Base-by-base conservation (phyloP, 2,797 vertebrate species). In the Tachyglossus aculeatus region DNA sequence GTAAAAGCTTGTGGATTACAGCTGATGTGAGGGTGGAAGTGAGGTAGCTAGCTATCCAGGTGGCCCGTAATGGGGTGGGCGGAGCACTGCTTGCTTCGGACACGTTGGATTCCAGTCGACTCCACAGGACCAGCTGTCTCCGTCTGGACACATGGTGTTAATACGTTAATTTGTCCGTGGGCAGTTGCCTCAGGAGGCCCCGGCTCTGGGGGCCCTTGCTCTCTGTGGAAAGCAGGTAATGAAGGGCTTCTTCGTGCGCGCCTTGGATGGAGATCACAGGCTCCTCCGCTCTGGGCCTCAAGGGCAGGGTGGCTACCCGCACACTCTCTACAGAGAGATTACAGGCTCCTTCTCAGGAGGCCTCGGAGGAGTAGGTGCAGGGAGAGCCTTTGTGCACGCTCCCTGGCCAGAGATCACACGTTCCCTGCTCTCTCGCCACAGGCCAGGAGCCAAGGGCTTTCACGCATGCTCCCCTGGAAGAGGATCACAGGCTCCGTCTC, bases 371-470 rank as follows among this genome's bases (percentile, higher is more conserved):
- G 43, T 6, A 25, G 43, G 43, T 21, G 13, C 4, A 9, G 33
- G 18, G 14, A 50, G 24, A 29, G 39, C 13, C 40, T 58, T 7
- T 8, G 21, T 47, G 81, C 69, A 71, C 74, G 71, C 74, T 67
- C 57, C 71, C 83, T 78, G 81, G 80, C 38, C 31, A 18, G 41
- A 13, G 68, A 87, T 85, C 83, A 78, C 70, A 73, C 67, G 64
- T 44, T 50, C 37, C 65, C 39, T 36, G 7, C 21, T 24, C 25
- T 48, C 61, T 50, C 19, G 24, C 31, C 57, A 12, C 2, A 19
- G 32, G 73, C 65, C 21, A 11, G 9, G 6, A 57, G 53, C 52
- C 63, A 25, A 71, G 70, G 58, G 67, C 72, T 69, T n/a, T 48
- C 2, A 18, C 48, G 75, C 61, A 72, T 68, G 82, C 82, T 74